These are phyloP conservation scores for Operophtera brumata DNA, from an alignment of 2,888 invertebrate genomes.

Conservation along the genomic window DNA sequence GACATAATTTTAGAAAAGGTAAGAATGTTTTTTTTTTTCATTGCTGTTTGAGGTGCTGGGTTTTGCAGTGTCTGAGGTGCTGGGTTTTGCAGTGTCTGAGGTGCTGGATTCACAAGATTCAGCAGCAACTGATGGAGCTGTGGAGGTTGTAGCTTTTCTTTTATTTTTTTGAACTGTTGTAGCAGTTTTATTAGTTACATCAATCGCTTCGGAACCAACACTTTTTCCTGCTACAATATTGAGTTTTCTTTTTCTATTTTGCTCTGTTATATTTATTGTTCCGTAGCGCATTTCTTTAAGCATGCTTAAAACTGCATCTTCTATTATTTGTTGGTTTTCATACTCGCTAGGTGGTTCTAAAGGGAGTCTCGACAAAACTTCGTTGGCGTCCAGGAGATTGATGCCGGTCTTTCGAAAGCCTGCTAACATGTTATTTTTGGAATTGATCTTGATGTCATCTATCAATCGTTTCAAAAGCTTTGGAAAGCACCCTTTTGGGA, in stretches of 20 bases:
- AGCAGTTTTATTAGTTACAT: too few relatives aligned
- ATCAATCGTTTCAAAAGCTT: slow-evolving; percentile 11
- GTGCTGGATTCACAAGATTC: too few relatives aligned
- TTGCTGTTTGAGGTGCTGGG: too few relatives aligned
- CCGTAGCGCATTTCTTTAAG: slow-evolving; percentile 10
- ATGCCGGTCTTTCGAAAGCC: slow-evolving; percentile 25
- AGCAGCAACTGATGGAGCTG: too few relatives aligned
- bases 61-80: too few relatives aligned
- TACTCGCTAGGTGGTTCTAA: slow-evolving; percentile 1
- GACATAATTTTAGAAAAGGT: too few relatives aligned
- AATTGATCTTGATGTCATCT: slow-evolving; percentile 13
- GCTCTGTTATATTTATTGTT: slow-evolving; percentile 13
- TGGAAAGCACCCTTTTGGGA: slow-evolving; percentile 22
- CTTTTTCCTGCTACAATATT: too few relatives aligned
- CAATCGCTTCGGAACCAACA: too few relatives aligned
- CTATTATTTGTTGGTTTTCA: not conserved
- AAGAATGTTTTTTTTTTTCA: too few relatives aligned
- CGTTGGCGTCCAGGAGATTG: slow-evolving; percentile 12
- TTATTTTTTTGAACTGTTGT: too few relatives aligned
- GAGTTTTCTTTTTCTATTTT: not conserved
- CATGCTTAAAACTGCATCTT: not conserved
- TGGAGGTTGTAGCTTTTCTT: too few relatives aligned
- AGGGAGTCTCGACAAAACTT: slow-evolving; percentile 7
- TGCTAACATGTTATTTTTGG: slow-evolving; percentile 19
- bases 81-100: too few relatives aligned